Conservation (phyloP, 2,113 vertebrate species). For the Chitala chitala region DNA sequence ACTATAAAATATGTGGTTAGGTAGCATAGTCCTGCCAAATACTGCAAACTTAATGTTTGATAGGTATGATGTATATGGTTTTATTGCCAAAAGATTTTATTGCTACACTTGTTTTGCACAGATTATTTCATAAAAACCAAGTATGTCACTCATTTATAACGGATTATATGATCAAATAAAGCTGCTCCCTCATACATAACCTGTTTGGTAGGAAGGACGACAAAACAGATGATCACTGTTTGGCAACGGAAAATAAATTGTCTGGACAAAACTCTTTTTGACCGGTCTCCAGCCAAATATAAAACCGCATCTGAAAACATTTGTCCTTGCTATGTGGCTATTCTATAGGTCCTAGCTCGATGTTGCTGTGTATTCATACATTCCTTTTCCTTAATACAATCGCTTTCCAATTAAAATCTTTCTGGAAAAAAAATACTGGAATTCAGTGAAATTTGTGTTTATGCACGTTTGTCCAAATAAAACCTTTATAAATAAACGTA, state of each 20-base stretch:
- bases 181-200: constrained; percentile 36
- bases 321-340: constrained; percentile 63
- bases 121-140: constrained; percentile 16
- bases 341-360: too few species aligned
- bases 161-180: constrained; percentile 18
- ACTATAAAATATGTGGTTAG: not conserved
- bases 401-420: too few species aligned
- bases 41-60: not conserved
- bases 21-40: not conserved
- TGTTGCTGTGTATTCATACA: too few species aligned
- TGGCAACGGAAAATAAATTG: constrained; percentile 64
- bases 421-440: too few species aligned
- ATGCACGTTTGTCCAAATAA: not conserved
- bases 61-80: constrained; percentile 4
- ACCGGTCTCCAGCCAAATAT: constrained; percentile 62
- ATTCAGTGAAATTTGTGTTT: not conserved
- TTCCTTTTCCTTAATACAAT: too few species aligned
- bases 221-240: constrained; percentile 69
- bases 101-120: constrained; percentile 25
- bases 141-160: constrained; percentile 31
- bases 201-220: constrained; percentile 56
- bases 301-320: constrained; percentile 64
- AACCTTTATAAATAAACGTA: too few species aligned
- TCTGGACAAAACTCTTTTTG: constrained; percentile 63
- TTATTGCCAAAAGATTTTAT: constrained; percentile 18